These are phyloP conservation scores for Tetraneura akinire DNA, from an alignment of 1,140 invertebrate genomes.

Conservation along the genomic window DNA sequence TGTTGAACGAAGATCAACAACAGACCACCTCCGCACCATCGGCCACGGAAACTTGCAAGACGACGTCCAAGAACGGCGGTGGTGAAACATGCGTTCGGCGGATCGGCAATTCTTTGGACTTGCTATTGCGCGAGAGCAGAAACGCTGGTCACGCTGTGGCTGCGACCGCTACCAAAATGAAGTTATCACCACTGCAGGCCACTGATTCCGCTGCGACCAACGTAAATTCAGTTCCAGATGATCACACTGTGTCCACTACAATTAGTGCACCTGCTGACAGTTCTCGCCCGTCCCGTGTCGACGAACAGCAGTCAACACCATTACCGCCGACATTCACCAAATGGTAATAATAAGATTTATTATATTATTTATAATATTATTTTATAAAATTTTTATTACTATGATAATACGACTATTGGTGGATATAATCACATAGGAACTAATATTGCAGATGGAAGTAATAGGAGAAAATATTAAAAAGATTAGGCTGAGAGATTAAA, in stretches of 20 bases:
- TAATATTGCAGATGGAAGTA: too few relatives aligned
- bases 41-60: neutral
- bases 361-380: too few relatives aligned
- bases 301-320: neutral
- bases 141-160: constrained; percentile 37
- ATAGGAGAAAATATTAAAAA: too few relatives aligned
- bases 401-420: too few relatives aligned
- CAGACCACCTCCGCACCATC: neutral
- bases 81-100: constrained; percentile 40
- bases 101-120: constrained; percentile 51
- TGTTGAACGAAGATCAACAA: constrained; percentile 49
- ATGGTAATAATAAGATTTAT: neutral
- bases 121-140: constrained; percentile 44
- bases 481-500: too few relatives aligned
- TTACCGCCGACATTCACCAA: neutral
- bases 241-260: neutral
- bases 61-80: neutral
- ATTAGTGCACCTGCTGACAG: constrained; percentile 12
- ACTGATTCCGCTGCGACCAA: neutral
- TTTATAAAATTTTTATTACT: too few relatives aligned
- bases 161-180: constrained; percentile 3
- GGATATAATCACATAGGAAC: too few relatives aligned
- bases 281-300: neutral
- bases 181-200: neutral
- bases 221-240: neutral